A percentile compares a stretch with the other conserved stretches of the same genome.
These are phyloP conservation scores for Regulus satrapa DNA, from an alignment of 2,113 vertebrate species.

Conservation along the genomic window DNA sequence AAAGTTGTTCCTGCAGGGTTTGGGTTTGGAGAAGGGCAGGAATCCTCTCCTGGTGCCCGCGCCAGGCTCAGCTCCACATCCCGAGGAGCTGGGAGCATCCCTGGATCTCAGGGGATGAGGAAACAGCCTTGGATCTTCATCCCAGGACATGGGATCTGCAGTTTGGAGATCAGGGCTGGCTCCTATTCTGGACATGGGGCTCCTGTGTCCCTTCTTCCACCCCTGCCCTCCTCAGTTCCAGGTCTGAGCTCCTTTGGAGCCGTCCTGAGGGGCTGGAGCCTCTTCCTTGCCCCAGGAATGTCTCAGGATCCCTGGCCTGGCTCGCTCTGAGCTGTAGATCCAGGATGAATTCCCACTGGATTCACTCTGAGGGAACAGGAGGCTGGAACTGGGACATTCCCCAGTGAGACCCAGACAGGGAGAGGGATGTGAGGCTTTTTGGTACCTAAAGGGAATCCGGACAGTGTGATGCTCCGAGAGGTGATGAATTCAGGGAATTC, in stretches of 20 bases:
- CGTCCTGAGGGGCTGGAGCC: too few species aligned
- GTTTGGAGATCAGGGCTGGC: rapidly evolving
- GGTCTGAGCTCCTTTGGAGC: not conserved
- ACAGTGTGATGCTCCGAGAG: rapidly evolving
- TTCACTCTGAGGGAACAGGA: not conserved
- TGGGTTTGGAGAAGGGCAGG: not conserved
- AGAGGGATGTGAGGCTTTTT: not conserved
- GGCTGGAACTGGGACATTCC: not conserved
- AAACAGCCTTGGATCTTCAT: not conserved
- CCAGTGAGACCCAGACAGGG: not conserved
- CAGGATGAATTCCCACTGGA: not conserved
- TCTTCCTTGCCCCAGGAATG: not conserved
- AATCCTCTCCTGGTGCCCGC: not conserved
- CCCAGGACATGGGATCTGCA: not conserved
- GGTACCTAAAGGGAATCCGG: rapidly evolving
- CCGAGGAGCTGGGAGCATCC: rapidly evolving
- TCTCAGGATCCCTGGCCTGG: not conserved
- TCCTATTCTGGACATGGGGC: not conserved
- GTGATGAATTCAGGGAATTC: not conserved
- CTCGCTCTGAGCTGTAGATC: not conserved
- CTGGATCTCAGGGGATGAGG: not conserved
- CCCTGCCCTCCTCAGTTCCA: not conserved
- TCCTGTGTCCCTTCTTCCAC: not conserved
- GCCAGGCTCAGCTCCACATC: not conserved
- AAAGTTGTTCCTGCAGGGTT: not conserved